Conservation (phyloP, 2,888 invertebrate genomes). For the Drosophila sordidula region DNA sequence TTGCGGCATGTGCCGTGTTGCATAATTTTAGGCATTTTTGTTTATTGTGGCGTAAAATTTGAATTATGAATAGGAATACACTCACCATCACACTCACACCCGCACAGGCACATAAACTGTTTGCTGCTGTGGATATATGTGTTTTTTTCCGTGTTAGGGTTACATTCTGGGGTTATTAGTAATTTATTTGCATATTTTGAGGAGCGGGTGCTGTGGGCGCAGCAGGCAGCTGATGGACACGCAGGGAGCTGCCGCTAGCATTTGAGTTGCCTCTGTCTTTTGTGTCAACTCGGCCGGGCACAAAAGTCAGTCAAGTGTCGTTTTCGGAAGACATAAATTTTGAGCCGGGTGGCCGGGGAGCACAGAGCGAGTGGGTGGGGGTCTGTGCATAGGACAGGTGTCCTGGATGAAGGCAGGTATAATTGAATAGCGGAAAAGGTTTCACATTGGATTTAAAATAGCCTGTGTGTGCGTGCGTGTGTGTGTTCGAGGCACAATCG, state of each 20-base stretch:
- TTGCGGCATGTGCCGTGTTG: constrained; percentile 68
- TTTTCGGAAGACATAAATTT: constrained; percentile 67
- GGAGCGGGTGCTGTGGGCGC: constrained; percentile 50
- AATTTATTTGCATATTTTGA: constrained; percentile 80
- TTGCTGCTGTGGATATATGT: constrained; percentile 27
- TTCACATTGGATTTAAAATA: constrained; percentile 58
- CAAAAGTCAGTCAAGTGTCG: constrained; percentile 67
- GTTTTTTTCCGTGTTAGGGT: constrained; percentile 69
- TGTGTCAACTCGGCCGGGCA: constrained; percentile 62
- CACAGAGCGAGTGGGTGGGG: background rate
- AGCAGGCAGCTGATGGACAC: constrained; percentile 52
- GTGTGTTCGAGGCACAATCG: constrained; percentile 17
- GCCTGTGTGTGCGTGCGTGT: constrained; percentile 18
- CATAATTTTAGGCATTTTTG: constrained; percentile 81
- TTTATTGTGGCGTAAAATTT: constrained; percentile 80
- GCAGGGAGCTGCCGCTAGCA: constrained; percentile 17
- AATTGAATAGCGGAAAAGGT: constrained; percentile 63
- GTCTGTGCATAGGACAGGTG: constrained; percentile 43
- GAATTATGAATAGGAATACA: constrained; percentile 78
- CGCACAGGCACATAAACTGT: constrained; percentile 27
- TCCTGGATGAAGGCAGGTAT: constrained; percentile 53
- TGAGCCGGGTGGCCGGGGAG: constrained; percentile 47
- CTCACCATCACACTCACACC: constrained; percentile 20
- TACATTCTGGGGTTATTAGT: constrained; percentile 77
- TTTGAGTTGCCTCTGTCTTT: constrained; percentile 54